A percentile compares a stretch with the other conserved stretches of the same genome.
phyloP scores from a whole-genome alignment of 2,888 invertebrate genomes.

The Vannuccia rotundouncinata region DNA sequence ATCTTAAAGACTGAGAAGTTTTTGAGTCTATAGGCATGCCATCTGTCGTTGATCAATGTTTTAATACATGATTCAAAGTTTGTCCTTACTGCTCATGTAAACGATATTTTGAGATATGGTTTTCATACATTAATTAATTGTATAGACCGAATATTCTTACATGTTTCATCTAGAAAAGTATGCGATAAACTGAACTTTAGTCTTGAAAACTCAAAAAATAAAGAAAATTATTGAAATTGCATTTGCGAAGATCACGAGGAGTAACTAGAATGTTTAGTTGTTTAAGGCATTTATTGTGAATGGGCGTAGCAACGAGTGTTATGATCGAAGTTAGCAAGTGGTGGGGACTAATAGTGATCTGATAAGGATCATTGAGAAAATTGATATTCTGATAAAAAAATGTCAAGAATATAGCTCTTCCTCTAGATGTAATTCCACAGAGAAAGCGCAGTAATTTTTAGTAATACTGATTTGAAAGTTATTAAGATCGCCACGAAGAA shows the following conservation, averaged over 20 bases:
- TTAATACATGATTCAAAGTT: slow-evolving; percentile 4
- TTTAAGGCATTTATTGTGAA: not conserved
- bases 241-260: not conserved
- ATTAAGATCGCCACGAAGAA: not conserved
- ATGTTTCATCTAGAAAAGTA: not conserved
- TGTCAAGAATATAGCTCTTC: slow-evolving; percentile 5
- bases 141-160: not conserved
- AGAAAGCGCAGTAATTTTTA: not conserved
- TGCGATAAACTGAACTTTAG: not conserved
- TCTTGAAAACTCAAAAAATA: slow-evolving; percentile 2
- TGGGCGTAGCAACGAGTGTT: slow-evolving; percentile 1
- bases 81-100: not conserved
- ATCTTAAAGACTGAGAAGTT: slow-evolving; percentile 7
- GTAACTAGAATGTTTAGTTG: not conserved
- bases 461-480: not conserved
- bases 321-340: slow-evolving; percentile 1
- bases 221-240: slow-evolving; percentile 2
- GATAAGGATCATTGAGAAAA: not conserved
- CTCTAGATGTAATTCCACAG: not conserved
- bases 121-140: slow-evolving; percentile 1
- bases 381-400: slow-evolving; percentile 6
- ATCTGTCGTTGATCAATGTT: slow-evolving; percentile 21
- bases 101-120: not conserved
- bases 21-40: slow-evolving; percentile 10
- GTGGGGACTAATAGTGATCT: slow-evolving; percentile 15